Conservation (phyloP, 2,888 invertebrate genomes). For the Fabriciana adippe region DNA sequence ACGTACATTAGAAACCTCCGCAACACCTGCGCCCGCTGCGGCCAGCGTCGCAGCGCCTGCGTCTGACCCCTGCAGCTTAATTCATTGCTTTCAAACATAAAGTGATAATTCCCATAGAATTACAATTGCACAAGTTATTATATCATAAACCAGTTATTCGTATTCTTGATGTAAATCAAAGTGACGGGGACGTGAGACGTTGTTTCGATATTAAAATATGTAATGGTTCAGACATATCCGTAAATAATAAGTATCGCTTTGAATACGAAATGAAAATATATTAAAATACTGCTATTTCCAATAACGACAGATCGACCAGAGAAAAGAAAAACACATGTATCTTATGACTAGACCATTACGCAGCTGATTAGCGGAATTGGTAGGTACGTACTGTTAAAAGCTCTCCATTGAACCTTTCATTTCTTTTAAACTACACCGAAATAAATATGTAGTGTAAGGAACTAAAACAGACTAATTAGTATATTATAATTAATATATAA, state of each 20-base stretch:
- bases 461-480: too few relatives aligned
- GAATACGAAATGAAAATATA: neutral
- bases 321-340: too few relatives aligned
- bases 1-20: neutral
- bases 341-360: too few relatives aligned
- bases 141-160: conserved; percentile 18
- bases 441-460: too few relatives aligned
- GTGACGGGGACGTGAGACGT: neutral
- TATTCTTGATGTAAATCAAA: conserved; percentile 21
- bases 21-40: neutral
- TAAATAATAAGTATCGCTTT: neutral
- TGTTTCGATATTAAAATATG: neutral
- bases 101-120: conserved; percentile 32
- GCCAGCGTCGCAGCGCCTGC: neutral
- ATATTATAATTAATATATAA: too few relatives aligned
- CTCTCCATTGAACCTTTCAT: too few relatives aligned
- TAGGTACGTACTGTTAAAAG: too few relatives aligned
- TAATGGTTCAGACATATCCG: neutral
- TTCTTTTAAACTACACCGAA: too few relatives aligned
- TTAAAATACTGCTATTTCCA: neutral
- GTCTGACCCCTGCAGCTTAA: conserved; percentile 42
- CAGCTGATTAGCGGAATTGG: too few relatives aligned
- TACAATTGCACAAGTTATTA: conserved; percentile 28
- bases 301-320: neutral
- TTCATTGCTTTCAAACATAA: conserved; percentile 38